Base-by-base conservation (phyloP, 92 coral and sea anemone species). In the Heliopora coerulea region DNA sequence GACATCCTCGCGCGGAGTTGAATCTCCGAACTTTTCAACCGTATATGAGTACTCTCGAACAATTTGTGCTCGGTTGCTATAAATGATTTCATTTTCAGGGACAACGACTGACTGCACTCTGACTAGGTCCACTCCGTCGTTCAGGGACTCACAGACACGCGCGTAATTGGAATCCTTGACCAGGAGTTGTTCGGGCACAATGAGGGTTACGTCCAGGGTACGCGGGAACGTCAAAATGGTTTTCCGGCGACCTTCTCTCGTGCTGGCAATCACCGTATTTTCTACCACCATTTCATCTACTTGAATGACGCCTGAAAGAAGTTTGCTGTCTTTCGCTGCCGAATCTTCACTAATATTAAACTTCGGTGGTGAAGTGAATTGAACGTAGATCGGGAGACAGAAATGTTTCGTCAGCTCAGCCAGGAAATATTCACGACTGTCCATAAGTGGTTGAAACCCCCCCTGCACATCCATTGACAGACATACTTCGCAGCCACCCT, bases 151-250 rank as follows among this genome's bases (percentile, higher is more conserved):
- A 60, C 99, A 95, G 42, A 90, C 75, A 21, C 88, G 86, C 66
- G 87, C 88, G 70, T 95, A 95, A 32, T 87, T 87, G 44, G 83
- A 82, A 59, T 89, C 91, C 49, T 83, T 91, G 21, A 75, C 60
- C 50, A 90, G 65, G 10, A 91, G 89, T 14, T 96, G 95, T 12
- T 82, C 75, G 1, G 95, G 95, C 0, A 82, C 95, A 5, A 86
- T 73, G 17, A 95, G 85, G 13, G 91, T 85, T 79, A 95, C 83
- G 42, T 87, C 91, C 23, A 95, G 78, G 7, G 83, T 46, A 50
- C 83, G 88, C 1, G 99, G 96, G 48, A 89, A 85, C 14, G 84
- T 95, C 15, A 95, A 89, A 21, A 90, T 89, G 33, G 91, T 87
- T 52, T 91, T 81, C 10, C 31, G 39, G 30, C 68, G 63, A 23